Evolutionary conservation across 2,888 invertebrate species (phyloP).

Genomic region (Netelia melanura): DNA sequence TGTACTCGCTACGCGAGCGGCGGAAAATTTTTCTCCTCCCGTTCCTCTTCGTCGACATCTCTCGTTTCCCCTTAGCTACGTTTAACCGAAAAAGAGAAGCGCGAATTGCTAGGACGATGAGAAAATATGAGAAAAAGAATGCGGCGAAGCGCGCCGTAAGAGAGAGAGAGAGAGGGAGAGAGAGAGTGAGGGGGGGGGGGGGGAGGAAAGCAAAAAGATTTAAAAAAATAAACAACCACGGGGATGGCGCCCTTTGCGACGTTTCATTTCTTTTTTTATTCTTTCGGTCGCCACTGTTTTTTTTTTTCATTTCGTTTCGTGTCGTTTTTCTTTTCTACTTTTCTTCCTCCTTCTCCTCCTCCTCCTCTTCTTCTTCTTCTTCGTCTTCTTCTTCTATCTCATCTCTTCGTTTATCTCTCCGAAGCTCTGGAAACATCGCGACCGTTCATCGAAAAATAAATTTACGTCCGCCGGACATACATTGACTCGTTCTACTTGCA

Average conservation of each 20-base stretch:
- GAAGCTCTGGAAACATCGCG: neutral
- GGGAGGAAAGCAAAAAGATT: constrained; percentile 42
- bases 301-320: constrained; percentile 2
- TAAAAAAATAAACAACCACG: constrained; percentile 12
- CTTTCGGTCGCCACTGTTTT: neutral
- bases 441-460: constrained; percentile 58
- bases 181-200: constrained; percentile 60
- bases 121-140: constrained; percentile 63
- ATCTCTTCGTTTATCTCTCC: constrained; percentile 61
- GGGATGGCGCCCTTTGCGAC: neutral
- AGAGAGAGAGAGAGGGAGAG: constrained; percentile 55
- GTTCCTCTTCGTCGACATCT: constrained; percentile 6
- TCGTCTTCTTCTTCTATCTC: constrained; percentile 49
- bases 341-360: constrained; percentile 47
- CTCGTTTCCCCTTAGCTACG: constrained; percentile 66
- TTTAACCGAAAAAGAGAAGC: constrained; percentile 64
- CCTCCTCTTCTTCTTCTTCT: constrained; percentile 54
- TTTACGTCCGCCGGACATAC: constrained; percentile 46
- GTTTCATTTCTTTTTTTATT: constrained; percentile 28
- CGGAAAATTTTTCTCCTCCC: constrained; percentile 56
- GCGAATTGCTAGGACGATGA: constrained; percentile 38
- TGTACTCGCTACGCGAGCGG: constrained; percentile 31
- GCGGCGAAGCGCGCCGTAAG: neutral
- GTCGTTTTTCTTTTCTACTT: constrained; percentile 42
- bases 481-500: neutral